Conservation (phyloP, 2,888 invertebrate genomes). For the Lamellibrachia columna region DNA sequence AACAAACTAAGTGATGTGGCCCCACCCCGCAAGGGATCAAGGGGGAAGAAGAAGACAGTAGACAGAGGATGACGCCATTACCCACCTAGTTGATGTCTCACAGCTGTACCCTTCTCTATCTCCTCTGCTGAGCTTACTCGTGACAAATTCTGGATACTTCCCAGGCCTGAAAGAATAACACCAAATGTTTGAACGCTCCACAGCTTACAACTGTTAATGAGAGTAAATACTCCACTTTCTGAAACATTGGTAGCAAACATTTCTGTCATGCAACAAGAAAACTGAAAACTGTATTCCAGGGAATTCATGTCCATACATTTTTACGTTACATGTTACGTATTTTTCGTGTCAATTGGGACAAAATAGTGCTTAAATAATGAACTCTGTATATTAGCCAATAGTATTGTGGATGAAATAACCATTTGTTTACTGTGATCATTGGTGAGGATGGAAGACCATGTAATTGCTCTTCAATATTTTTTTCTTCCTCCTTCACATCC, state of each 20-base stretch:
- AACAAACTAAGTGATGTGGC: too few relatives aligned
- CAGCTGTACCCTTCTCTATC: slow-evolving; percentile 62
- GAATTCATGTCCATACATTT: background rate
- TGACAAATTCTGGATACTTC: slow-evolving; percentile 44
- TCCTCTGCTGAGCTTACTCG: slow-evolving; percentile 53
- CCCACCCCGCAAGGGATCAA: too few relatives aligned
- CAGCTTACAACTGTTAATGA: too few relatives aligned
- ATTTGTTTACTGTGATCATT: background rate
- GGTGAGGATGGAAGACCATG: too few relatives aligned
- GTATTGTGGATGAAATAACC: background rate
- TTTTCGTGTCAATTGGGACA: background rate
- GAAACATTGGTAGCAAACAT: background rate
- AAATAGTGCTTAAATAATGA: background rate
- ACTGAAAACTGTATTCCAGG: background rate
- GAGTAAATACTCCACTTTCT: background rate
- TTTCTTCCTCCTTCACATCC: too few relatives aligned
- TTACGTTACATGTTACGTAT: too few relatives aligned
- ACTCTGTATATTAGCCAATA: background rate
- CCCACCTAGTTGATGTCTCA: slow-evolving; percentile 52
- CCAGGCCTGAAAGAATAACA: background rate
- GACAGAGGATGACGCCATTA: background rate
- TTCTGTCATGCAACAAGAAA: background rate
- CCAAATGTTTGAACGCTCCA: background rate
- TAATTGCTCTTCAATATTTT: background rate
- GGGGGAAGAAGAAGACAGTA: background rate